phyloP scores from a whole-genome alignment of 2,797 vertebrate genomes.

The Lepilemur ruficaudatus region DNA sequence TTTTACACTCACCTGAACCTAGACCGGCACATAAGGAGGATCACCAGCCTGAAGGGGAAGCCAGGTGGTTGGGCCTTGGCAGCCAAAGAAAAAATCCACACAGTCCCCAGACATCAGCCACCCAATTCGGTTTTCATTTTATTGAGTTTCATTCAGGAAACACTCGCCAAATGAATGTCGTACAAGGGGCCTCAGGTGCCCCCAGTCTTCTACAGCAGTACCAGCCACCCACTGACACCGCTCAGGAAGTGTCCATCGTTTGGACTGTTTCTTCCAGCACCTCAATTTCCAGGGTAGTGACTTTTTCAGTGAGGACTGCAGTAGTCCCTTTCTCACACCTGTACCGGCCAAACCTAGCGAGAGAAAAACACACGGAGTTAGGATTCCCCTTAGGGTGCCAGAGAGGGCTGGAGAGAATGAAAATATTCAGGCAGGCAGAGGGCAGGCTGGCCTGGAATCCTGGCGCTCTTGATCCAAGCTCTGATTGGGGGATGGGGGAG shows the following conservation, averaged over 20 bases:
- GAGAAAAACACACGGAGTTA: background rate
- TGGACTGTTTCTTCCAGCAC: constrained; percentile 93
- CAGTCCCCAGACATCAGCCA: background rate
- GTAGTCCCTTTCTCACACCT: constrained; percentile 95
- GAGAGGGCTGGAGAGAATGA: background rate
- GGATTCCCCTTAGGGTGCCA: background rate
- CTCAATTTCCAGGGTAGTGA: constrained; percentile 89
- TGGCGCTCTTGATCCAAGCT: background rate
- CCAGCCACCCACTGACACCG: background rate
- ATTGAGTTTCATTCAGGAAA: constrained; percentile 54
- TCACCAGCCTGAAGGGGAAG: background rate
- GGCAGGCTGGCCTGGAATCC: background rate
- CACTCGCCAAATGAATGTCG: background rate
- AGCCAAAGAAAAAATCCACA: background rate
- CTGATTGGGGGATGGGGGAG: background rate
- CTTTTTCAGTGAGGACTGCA: constrained; percentile 86
- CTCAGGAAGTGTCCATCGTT: constrained; percentile 98
- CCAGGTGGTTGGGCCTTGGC: background rate
- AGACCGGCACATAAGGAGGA: background rate
- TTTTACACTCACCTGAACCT: background rate
- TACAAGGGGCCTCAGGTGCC: background rate
- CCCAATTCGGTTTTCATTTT: constrained; percentile 31
- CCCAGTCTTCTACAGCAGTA: background rate
- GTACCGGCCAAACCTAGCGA: constrained; percentile 91
- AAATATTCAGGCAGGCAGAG: background rate